Evolutionary conservation across 1,140 invertebrate species (phyloP).

Genomic region (Magallana gigas): DNA sequence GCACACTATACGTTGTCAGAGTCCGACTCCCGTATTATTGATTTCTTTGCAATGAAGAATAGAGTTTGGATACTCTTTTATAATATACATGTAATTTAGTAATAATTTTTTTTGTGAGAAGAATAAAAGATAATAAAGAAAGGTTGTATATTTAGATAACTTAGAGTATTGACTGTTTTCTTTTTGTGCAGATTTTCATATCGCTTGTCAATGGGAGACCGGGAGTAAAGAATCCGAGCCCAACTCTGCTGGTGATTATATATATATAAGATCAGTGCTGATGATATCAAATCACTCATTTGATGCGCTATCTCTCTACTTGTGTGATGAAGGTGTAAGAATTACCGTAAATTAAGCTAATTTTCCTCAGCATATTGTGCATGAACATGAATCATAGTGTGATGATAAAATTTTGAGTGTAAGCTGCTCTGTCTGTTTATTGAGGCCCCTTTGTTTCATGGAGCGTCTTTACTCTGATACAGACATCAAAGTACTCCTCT

Average conservation of each 20-base stretch:
- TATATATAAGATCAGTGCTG: too few species aligned
- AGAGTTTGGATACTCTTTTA: too few species aligned
- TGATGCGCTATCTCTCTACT: too few species aligned
- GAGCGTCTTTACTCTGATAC: not conserved
- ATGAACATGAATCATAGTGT: not conserved
- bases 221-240: conserved; percentile 86
- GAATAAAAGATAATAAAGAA: too few species aligned
- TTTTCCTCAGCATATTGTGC: not conserved
- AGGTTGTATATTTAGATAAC: too few species aligned
- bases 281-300: not conserved
- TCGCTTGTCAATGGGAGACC: conserved; percentile 95
- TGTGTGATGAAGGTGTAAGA: not conserved
- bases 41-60: too few species aligned
- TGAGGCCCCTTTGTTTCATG: not conserved
- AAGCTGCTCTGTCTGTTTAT: not conserved
- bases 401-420: not conserved
- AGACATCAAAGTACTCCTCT: not conserved
- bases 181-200: conserved; percentile 88
- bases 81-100: too few species aligned
- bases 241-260: conserved; percentile 81
- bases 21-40: too few species aligned
- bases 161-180: not conserved
- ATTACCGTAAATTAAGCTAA: conserved; percentile 9
- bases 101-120: too few species aligned
- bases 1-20: too few species aligned